phyloP scores from a whole-genome alignment of 1,140 invertebrate genomes.

The Ruditapes philippinarum region DNA sequence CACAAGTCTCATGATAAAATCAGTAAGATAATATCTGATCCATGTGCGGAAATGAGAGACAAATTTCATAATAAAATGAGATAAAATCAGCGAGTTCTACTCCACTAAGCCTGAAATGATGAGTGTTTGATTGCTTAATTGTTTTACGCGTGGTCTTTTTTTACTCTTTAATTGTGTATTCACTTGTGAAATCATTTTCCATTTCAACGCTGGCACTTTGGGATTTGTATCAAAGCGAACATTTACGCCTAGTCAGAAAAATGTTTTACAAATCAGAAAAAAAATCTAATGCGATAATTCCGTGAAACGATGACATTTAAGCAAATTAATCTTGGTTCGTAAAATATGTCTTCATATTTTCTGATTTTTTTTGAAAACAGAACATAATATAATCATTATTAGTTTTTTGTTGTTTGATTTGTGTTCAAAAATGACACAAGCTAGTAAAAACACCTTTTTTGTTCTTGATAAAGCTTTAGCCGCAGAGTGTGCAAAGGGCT shows the following conservation, averaged over 20 bases:
- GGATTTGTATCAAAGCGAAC: not conserved
- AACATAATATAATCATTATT: no score
- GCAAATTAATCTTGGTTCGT: not conserved
- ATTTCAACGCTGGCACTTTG: not conserved
- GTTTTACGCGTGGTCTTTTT: not conserved
- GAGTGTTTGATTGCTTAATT: not conserved
- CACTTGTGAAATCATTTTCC: not conserved
- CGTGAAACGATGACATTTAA: not conserved
- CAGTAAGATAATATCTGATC: no score
- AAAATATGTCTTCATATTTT: no score
- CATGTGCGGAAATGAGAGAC: not conserved
- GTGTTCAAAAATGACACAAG: no score
- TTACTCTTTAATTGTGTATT: constrained; percentile 18
- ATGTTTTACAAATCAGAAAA: not conserved
- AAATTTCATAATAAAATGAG: not conserved
- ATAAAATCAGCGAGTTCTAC: not conserved
- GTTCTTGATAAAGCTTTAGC: no score
- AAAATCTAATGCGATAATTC: not conserved
- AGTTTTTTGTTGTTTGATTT: no score
- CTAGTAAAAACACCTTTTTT: no score
- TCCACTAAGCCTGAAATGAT: not conserved
- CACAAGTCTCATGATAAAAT: no score
- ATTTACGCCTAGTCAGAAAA: not conserved
- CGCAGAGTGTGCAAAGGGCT: no score
- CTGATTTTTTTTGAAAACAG: no score